Conservation (phyloP, 2,888 invertebrate species). For the Drosophila anomalipes region DNA sequence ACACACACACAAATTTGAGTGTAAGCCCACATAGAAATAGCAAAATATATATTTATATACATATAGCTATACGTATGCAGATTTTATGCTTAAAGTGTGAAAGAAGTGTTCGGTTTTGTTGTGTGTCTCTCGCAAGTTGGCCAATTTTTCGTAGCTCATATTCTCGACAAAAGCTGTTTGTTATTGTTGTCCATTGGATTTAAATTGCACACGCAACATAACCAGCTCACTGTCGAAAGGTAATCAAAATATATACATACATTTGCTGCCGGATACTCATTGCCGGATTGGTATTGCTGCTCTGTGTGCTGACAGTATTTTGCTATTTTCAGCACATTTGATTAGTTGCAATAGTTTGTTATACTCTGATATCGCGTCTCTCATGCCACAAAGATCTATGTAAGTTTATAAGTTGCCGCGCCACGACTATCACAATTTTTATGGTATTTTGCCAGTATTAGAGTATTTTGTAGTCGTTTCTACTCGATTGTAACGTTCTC, state of each 20-base stretch:
- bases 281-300: constrained; percentile 5
- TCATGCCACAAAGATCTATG: background rate
- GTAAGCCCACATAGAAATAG: constrained; percentile 24
- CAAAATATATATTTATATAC: constrained; percentile 1
- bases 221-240: constrained; percentile 28
- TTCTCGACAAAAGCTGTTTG: constrained; percentile 14
- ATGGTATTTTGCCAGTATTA: background rate
- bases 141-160: constrained; percentile 15
- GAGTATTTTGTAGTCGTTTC: background rate
- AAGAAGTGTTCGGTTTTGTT: constrained; percentile 7
- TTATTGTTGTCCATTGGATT: constrained; percentile 42
- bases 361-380: background rate
- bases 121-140: constrained; percentile 3
- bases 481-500: background rate
- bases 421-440: background rate
- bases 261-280: constrained; percentile 13
- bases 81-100: constrained; percentile 32
- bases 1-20: constrained; percentile 27
- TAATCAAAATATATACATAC: constrained; percentile 46
- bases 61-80: constrained; percentile 19
- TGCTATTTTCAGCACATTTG: constrained; percentile 25
- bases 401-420: background rate
- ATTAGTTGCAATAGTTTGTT: constrained; percentile 22
- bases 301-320: constrained; percentile 14
- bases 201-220: constrained; percentile 44